These are phyloP conservation scores for Cryptomyrus ogoouensis DNA, from an alignment of 2,113 vertebrate genomes.

Conservation along the genomic window DNA sequence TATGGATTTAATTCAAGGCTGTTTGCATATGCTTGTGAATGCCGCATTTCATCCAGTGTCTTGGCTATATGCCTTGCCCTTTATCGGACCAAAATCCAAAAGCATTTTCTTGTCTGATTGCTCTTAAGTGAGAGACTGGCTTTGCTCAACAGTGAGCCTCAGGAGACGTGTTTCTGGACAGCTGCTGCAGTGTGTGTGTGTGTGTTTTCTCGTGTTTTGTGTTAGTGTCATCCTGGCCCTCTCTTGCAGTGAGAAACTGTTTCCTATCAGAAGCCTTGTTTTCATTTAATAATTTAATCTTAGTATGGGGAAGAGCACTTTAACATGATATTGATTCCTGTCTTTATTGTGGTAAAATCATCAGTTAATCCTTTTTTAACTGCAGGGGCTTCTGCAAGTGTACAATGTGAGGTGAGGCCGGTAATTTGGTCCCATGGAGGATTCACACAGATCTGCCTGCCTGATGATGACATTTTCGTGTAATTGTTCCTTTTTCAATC, in stretches of 20 bases:
- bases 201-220: background rate
- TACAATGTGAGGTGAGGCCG: background rate
- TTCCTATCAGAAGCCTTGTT: background rate
- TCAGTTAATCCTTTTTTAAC: background rate
- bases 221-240: background rate
- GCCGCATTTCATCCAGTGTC: constrained; percentile 1
- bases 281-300: background rate
- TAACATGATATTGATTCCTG: background rate
- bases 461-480: background rate
- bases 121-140: constrained; percentile 1
- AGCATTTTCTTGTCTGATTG: constrained; percentile 12
- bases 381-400: background rate
- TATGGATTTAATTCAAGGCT: constrained; percentile 6
- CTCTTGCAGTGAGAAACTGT: background rate
- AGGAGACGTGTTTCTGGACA: background rate
- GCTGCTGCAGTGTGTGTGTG: background rate
- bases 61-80: background rate
- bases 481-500: background rate
- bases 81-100: background rate
- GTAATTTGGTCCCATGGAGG: background rate
- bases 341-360: background rate
- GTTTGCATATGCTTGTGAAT: background rate
- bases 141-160: background rate
- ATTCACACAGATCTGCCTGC: background rate
- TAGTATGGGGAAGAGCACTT: background rate